Percentiles rank a stretch among this genome's conserved stretches.
phyloP scores from a whole-genome alignment of 2,113 vertebrate genomes.

The Perca schrenkii region DNA sequence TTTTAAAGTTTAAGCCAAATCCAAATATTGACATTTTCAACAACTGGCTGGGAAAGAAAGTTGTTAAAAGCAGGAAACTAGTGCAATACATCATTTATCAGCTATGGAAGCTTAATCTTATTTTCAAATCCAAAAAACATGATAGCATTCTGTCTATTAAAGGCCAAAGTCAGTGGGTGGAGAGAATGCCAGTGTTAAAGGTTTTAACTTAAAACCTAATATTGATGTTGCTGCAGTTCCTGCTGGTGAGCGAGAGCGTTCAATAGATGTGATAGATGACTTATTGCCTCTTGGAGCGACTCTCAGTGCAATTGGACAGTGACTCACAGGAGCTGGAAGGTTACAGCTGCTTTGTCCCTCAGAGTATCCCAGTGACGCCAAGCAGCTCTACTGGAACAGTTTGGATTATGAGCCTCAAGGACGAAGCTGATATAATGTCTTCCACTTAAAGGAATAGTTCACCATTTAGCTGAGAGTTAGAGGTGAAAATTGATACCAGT shows the following conservation, averaged over 20 bases:
- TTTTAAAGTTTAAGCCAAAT: slow-evolving; percentile 12
- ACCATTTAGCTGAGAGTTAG: not conserved
- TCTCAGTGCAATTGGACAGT: slow-evolving; percentile 15
- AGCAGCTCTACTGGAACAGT: slow-evolving; percentile 17
- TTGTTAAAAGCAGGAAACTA: not conserved
- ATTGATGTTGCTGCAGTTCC: slow-evolving; percentile 23
- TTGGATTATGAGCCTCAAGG: slow-evolving; percentile 38
- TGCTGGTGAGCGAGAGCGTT: slow-evolving; percentile 30
- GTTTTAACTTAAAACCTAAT: slow-evolving; percentile 25
- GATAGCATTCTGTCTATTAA: not conserved
- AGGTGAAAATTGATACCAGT: not conserved
- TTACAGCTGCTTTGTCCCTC: slow-evolving; percentile 15
- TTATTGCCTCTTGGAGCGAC: slow-evolving; percentile 35
- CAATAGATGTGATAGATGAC: slow-evolving; percentile 49
- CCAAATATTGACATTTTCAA: slow-evolving; percentile 12
- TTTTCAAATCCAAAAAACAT: not conserved
- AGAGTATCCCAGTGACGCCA: slow-evolving; percentile 12
- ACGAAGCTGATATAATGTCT: not conserved
- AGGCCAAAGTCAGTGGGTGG: not conserved
- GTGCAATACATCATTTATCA: not conserved
- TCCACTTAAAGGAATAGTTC: not conserved
- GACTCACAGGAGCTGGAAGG: slow-evolving; percentile 30
- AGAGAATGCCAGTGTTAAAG: not conserved
- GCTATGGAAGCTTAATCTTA: not conserved
- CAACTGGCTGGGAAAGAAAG: not conserved